These are phyloP conservation scores for Noctua janthe DNA, from an alignment of 2,888 invertebrate genomes.

Conservation along the genomic window DNA sequence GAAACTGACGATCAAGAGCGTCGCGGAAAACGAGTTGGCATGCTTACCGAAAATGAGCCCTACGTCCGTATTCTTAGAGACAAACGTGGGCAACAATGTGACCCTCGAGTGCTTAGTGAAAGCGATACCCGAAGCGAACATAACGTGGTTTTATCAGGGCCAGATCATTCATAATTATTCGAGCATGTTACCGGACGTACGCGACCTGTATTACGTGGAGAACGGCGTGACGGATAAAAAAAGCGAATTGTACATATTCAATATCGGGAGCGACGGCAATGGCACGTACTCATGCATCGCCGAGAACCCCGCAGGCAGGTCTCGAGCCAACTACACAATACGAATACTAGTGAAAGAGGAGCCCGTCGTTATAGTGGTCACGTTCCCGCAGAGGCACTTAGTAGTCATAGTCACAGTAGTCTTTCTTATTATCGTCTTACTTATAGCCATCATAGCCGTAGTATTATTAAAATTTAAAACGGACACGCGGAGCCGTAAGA, in stretches of 20 bases:
- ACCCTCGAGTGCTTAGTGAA: constrained; percentile 95
- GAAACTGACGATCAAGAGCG: constrained; percentile 92
- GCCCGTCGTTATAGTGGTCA: constrained; percentile 92
- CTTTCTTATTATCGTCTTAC: constrained; percentile 91
- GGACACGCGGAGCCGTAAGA: constrained; percentile 86
- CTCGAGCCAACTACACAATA: constrained; percentile 95
- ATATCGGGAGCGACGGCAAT: constrained; percentile 94
- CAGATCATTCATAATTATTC: constrained; percentile 95
- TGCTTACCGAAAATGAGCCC: constrained; percentile 95
- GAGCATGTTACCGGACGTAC: constrained; percentile 91
- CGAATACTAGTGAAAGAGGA: constrained; percentile 94
- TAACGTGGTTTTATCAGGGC: constrained; percentile 96
- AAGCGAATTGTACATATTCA: constrained; percentile 94
- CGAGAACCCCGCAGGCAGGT: constrained; percentile 95
- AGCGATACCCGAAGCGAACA: constrained; percentile 95
- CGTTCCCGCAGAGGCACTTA: constrained; percentile 93
- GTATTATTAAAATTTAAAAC: constrained; percentile 91
- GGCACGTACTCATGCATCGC: constrained; percentile 96
- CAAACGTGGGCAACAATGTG: constrained; percentile 95
- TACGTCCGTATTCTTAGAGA: constrained; percentile 94
- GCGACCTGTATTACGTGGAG: constrained; percentile 93
- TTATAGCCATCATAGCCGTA: constrained; percentile 92
- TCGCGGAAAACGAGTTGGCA: constrained; percentile 93
- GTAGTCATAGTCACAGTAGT: constrained; percentile 92
- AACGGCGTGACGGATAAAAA: constrained; percentile 94